Base-by-base conservation (phyloP, 2,797 vertebrate genomes). In the Vireo griseus region DNA sequence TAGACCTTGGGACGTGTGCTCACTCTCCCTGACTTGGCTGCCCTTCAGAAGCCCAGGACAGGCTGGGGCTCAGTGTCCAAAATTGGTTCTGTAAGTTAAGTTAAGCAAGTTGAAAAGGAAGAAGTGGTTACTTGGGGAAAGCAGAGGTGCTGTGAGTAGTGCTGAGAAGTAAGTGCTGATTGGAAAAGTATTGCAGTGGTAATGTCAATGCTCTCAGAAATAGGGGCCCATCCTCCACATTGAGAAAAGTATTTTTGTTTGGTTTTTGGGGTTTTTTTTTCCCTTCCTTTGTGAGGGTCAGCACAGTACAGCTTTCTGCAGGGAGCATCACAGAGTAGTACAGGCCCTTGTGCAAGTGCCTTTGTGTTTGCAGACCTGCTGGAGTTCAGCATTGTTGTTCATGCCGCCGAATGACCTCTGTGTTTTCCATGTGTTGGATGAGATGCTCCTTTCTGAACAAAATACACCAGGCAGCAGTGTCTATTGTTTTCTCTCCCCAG, bases 151-250 rank as follows among this genome's bases (percentile, higher is more conserved):
- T 40, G 16, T 59, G n/a, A 39, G 8, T 62, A 48, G 22, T 67
- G 26, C 19, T 80, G 51, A 62, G 37, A 79, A 47, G 2, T 71
- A 55, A 66, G 12, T 14, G 4, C 52, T 84, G 18, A 4, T 45
- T 78, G 42, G 39, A 65, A 24, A 39, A 35, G 20, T n/a, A 37
- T 51, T 22, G 25, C 14, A 51, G 21, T 45, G 31, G 63, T 39
- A 35, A 11, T 45, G 19, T 58, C 7, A 2, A 20, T 78, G 31
- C 10, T 25, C 13, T 55, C 28, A 55, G 69, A 80, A 63, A 28
- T 4, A 51, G 39, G 0, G 19, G 7, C 24, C 8, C 4, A 16
- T 47, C 6, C 7, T 58, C 44, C 17, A 1, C 12, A 29, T 7
- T 57, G 21, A 16, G n/a, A 47, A 39, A 26, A 58, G 9, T 29